phyloP scores from a whole-genome alignment of 2,113 vertebrate genomes.

The Syrrhaptes paradoxus region DNA sequence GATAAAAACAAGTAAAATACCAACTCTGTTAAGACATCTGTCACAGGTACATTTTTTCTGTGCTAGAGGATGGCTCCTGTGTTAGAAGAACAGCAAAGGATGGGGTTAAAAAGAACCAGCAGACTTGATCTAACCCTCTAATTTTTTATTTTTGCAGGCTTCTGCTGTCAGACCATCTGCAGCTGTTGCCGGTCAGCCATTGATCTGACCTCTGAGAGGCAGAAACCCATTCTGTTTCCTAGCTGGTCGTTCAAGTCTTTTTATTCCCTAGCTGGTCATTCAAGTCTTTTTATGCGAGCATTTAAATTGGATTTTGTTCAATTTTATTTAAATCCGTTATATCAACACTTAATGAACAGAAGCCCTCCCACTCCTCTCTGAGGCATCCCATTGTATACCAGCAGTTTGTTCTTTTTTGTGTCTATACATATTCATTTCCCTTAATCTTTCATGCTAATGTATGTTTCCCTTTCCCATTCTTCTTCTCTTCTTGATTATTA shows the following conservation, averaged over 20 bases:
- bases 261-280: background rate
- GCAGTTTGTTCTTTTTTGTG: background rate
- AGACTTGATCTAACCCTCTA: background rate
- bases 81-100: background rate
- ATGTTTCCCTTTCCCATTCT: background rate
- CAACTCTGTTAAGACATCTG: background rate
- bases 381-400: background rate
- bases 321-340: slow-evolving; percentile 54
- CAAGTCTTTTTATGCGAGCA: slow-evolving; percentile 9
- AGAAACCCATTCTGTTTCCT: slow-evolving; percentile 14
- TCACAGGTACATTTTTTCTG: background rate
- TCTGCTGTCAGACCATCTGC: slow-evolving; percentile 36
- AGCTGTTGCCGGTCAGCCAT: background rate
- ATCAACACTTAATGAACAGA: slow-evolving; percentile 49
- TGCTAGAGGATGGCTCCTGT: background rate
- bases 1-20: background rate
- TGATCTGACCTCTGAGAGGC: slow-evolving; percentile 17
- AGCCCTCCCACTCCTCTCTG: slow-evolving; percentile 26
- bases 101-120: background rate
- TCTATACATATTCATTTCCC: slow-evolving; percentile 37
- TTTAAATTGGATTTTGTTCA: slow-evolving; percentile 33
- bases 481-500: background rate
- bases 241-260: background rate
- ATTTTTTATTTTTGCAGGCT: background rate
- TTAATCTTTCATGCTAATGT: background rate